Base-by-base conservation (phyloP, 2,797 vertebrate species). In the Alauda arvensis region DNA sequence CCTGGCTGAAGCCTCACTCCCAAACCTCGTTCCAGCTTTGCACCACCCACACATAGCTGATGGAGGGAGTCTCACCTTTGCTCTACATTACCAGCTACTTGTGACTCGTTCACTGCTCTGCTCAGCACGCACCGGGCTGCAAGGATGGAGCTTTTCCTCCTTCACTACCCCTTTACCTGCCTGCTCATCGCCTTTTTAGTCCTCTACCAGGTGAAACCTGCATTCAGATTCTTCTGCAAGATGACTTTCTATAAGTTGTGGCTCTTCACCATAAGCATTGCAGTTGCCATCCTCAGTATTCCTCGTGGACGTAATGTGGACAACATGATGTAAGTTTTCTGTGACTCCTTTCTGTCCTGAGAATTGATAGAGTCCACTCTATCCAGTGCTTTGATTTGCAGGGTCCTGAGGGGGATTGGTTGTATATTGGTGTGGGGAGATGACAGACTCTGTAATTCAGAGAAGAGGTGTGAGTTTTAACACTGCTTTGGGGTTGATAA, bases 161-260 rank as follows among this genome's bases (percentile, higher is more conserved):
- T 94, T 60, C 61, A 70, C 31, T 93, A 92, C 55, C 91, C 85
- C 2, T 87, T 94, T 17, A 82, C 65, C 53, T 83, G 69, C 9
- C 42, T 94, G 29, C 49, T 94, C 34, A 4, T 90, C 2, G 3
- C 9, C 1, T 74, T 94, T 57, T 57, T 94, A 33, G 66, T 90
- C n/a, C 69, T 94, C 57, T 93, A 92, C 66, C 85, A 87, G 65
- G 19, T 88, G 82, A 85, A 90, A 28, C 53, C 89, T 63, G 37
- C 72, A 2, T 94, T 94, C 79, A 93, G 82, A 57, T 91, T 74
- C 59, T 91, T 85, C 69, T 94, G 89, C 89, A 93, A 88, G 89
- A 87, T 71, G 83, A 56, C 51, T 66, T 91, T 94, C 77, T 94
- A 75, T 5, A 92, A 77, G 49, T 0, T 90, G 61, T 94, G 91